phyloP scores from a whole-genome alignment of 2,113 vertebrate genomes.

The Rhynchomys soricoides region DNA sequence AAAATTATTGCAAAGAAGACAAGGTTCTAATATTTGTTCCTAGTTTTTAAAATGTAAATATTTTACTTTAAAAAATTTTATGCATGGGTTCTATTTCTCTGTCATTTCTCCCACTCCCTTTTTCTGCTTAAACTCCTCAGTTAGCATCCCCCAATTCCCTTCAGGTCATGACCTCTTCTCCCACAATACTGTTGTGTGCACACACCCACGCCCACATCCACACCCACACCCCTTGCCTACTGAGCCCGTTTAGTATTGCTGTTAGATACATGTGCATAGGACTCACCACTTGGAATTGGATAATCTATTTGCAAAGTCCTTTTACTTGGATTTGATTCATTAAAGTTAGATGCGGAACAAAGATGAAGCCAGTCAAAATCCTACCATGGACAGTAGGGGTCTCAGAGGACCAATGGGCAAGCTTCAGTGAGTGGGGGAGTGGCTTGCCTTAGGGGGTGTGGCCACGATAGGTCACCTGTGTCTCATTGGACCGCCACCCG shows the following conservation, averaged over 20 bases:
- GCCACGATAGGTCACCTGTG: not conserved
- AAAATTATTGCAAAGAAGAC: slow-evolving; percentile 1
- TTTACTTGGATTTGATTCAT: not conserved
- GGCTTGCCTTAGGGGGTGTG: not conserved
- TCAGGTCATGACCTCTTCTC: not conserved
- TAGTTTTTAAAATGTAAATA: not conserved
- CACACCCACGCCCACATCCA: not conserved
- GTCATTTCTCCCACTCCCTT: not conserved
- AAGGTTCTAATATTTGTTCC: not conserved
- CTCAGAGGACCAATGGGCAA: not conserved
- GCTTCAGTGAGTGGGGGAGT: not conserved
- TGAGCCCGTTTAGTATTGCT: not conserved
- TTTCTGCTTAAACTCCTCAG: not conserved
- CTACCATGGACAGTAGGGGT: not conserved
- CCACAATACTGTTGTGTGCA: not conserved
- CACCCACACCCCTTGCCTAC: not conserved
- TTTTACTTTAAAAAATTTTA: not conserved
- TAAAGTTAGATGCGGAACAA: not conserved
- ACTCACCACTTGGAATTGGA: not conserved
- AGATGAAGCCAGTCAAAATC: not conserved
- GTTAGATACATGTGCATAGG: not conserved
- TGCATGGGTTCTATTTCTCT: not conserved
- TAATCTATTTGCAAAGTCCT: not conserved
- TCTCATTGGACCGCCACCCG: not conserved
- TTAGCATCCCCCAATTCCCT: not conserved